Conservation (phyloP, 2,888 invertebrate species). For the Drosophila kuntzei region DNA sequence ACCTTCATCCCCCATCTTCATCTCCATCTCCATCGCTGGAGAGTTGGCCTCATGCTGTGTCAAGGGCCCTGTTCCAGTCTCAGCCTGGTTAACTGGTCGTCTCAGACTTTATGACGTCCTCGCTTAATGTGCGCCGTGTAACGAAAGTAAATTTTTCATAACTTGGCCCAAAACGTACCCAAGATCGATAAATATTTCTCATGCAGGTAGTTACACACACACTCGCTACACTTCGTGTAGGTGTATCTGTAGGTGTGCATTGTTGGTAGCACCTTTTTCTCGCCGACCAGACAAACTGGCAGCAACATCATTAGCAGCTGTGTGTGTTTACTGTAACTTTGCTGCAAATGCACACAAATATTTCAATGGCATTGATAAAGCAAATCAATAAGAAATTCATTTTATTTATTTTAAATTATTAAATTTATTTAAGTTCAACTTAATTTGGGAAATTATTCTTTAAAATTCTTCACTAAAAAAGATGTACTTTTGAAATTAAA, state of each 20-base stretch:
- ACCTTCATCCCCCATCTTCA: constrained; percentile 2
- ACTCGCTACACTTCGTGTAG: neutral
- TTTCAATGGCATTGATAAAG: neutral
- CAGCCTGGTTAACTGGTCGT: constrained; percentile 40
- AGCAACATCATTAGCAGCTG: constrained; percentile 76
- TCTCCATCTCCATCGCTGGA: constrained; percentile 5
- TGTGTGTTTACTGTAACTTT: constrained; percentile 18
- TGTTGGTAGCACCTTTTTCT: constrained; percentile 58
- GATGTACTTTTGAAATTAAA: too few relatives aligned
- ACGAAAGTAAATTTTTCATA: constrained; percentile 78
- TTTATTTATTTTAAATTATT: neutral
- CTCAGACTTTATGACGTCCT: constrained; percentile 79
- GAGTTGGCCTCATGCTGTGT: constrained; percentile 72
- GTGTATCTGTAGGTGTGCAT: constrained; percentile 14
- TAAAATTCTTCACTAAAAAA: too few relatives aligned
- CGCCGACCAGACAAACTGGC: constrained; percentile 79
- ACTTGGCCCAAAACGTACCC: constrained; percentile 54
- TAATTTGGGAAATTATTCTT: too few relatives aligned
- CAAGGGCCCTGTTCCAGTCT: constrained; percentile 42
- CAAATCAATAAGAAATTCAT: constrained; percentile 1
- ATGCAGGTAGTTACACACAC: constrained; percentile 46
- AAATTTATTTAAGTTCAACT: too few relatives aligned
- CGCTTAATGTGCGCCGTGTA: constrained; percentile 64
- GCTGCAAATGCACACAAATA: neutral
- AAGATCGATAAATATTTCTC: constrained; percentile 70